Conservation (phyloP, 2,888 invertebrate genomes). For the Phytoseiulus persimilis region DNA sequence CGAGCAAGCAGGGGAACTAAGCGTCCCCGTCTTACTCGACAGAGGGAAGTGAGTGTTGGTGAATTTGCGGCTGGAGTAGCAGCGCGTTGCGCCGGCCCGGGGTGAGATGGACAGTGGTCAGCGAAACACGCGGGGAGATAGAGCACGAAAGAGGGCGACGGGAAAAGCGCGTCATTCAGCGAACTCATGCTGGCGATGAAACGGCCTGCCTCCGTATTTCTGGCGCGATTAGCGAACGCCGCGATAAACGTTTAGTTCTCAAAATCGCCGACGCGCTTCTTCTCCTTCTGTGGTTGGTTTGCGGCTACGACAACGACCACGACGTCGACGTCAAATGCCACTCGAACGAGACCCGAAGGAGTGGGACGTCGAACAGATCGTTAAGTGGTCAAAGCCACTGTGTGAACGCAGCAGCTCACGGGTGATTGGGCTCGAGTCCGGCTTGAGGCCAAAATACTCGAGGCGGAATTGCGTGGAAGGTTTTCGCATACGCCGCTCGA, state of each 20-base stretch:
- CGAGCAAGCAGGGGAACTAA: too few species aligned
- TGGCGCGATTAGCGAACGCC: neutral
- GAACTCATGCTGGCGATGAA: neutral
- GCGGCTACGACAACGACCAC: neutral
- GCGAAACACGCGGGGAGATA: neutral
- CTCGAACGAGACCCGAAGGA: neutral
- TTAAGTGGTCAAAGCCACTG: neutral
- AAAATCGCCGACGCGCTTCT: neutral
- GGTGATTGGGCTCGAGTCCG: neutral
- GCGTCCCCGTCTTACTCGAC: neutral
- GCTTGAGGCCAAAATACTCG: neutral
- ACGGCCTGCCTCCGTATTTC: neutral
- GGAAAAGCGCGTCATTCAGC: neutral
- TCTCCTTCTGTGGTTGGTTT: neutral
- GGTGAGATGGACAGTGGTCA: neutral
- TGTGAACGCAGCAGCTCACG: neutral
- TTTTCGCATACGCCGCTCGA: neutral
- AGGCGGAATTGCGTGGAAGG: too few species aligned
- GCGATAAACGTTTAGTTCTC: neutral
- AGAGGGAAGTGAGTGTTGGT: neutral
- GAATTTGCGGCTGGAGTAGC: neutral
- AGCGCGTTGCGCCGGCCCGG: neutral
- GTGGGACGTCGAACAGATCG: slow-evolving; percentile 5
- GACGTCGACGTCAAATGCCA: neutral
- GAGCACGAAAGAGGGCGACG: neutral